A percentile compares a stretch with the other conserved stretches of the same genome.
Evolutionary conservation across 2,113 vertebrate genomes (phyloP).

Genomic region (Cochlearius cochlearius): DNA sequence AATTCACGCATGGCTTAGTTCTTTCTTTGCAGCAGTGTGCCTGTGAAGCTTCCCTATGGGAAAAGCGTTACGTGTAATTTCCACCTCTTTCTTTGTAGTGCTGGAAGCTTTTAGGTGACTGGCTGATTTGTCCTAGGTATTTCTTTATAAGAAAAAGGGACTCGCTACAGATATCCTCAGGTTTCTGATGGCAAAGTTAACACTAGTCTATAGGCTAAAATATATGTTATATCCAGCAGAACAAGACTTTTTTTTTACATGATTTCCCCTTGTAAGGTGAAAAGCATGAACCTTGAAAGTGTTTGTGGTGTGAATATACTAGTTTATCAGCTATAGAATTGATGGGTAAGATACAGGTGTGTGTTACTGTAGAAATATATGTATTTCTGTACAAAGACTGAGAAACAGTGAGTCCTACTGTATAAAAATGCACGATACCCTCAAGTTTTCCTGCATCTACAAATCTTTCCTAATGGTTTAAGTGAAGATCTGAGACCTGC

Average conservation of each 20-base stretch:
- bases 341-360: not conserved
- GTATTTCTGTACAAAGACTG: not conserved
- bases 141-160: not conserved
- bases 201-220: not conserved
- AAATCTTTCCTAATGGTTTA: not conserved
- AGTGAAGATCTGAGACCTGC: not conserved
- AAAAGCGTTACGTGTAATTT: not conserved
- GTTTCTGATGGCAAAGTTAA: not conserved
- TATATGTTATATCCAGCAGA: not conserved
- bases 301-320: not conserved
- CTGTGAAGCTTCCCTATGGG: not conserved
- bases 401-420: not conserved
- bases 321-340: not conserved
- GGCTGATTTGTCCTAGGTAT: not conserved
- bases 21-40: not conserved
- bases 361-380: not conserved
- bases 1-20: not conserved
- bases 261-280: not conserved
- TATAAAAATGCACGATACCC: accelerated
- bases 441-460: not conserved
- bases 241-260: not conserved
- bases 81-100: not conserved
- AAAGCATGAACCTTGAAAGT: not conserved
- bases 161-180: not conserved
- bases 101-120: not conserved